These are phyloP conservation scores for Catharus bicknelli DNA, from an alignment of 2,113 vertebrate genomes.

Conservation along the genomic window DNA sequence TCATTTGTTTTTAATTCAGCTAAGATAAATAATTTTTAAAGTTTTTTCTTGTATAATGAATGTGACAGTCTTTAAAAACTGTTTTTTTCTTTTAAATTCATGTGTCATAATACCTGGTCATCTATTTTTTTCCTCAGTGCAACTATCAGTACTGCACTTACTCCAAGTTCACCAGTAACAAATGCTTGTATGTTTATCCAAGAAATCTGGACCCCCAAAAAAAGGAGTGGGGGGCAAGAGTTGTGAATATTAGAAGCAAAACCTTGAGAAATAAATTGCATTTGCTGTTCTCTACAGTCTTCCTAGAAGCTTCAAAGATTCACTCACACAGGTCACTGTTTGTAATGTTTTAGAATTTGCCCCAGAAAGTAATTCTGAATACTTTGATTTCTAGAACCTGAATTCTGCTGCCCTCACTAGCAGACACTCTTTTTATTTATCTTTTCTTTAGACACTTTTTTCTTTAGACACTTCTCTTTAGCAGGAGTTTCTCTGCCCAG, in stretches of 20 bases:
- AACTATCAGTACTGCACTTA: background rate
- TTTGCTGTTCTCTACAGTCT: background rate
- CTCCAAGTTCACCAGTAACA: background rate
- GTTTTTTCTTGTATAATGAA: background rate
- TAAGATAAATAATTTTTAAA: background rate
- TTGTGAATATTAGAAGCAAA: background rate
- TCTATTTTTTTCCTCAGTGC: background rate
- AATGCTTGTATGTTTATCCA: background rate
- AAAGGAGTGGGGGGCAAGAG: fast-evolving
- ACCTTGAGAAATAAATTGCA: background rate
- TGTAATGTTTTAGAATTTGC: background rate
- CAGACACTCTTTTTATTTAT: background rate
- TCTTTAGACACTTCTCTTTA: too few species aligned
- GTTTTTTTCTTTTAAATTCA: background rate
- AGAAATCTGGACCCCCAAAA: background rate
- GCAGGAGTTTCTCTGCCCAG: background rate
- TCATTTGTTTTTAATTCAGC: background rate
- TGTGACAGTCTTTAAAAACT: background rate
- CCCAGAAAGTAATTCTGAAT: background rate
- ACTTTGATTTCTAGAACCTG: background rate
- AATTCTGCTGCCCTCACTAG: background rate
- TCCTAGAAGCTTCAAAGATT: background rate
- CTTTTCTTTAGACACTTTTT: background rate
- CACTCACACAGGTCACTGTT: background rate
- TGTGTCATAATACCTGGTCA: background rate